Base-by-base conservation (phyloP, 2,113 vertebrate species). In the Cephalopterus ornatus region DNA sequence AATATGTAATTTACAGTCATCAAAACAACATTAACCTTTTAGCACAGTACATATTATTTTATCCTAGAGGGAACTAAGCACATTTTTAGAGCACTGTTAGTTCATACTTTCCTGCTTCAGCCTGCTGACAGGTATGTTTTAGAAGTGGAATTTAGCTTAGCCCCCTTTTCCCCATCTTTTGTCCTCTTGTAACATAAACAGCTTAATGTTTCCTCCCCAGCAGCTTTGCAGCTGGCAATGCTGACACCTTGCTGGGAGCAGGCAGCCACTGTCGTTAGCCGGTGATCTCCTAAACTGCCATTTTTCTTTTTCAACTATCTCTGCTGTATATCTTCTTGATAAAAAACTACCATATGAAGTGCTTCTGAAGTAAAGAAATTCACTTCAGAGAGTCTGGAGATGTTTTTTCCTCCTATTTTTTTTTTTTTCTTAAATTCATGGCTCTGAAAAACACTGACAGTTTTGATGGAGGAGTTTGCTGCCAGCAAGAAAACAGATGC, bases 401-500 rank as follows among this genome's bases (percentile, higher is more conserved):
- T 75, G 56, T 27, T 83, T 82, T 88, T 85, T 53, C 2, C 26
- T 71, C 42, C 24, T 35, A 18, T 78, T 92, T 96, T 92, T 85
- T 78, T 92, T 96, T 92, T 85, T 82, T 20, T 41, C 80, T 81
- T 46, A 56, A 81, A 86, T 66, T 92, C 70, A 22, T 79, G 46
- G 71, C 77, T 96, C 65, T 87, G 62, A 94, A 92, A 92, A 78
- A 26, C 47, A 82, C 49, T 95, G 96, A 93, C 83, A 91, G 91
- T 93, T 96, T 75, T 96, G 96, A 96, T 96, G 83, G 96, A 97
- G 94, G 88, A 95, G 68, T 55, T 85, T 93, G 85, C 92, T 96
- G 92, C 93, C 92, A 95, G 90, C 83, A 88, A 92, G 73, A 92
- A 96, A 97, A 96, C 90, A 97, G 92, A 96, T 95, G 95, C 96